Percentiles rank a stretch among this genome's conserved stretches.
Conservation (phyloP, 2,888 invertebrate species). For the Melangyna quadrimaculata region DNA sequence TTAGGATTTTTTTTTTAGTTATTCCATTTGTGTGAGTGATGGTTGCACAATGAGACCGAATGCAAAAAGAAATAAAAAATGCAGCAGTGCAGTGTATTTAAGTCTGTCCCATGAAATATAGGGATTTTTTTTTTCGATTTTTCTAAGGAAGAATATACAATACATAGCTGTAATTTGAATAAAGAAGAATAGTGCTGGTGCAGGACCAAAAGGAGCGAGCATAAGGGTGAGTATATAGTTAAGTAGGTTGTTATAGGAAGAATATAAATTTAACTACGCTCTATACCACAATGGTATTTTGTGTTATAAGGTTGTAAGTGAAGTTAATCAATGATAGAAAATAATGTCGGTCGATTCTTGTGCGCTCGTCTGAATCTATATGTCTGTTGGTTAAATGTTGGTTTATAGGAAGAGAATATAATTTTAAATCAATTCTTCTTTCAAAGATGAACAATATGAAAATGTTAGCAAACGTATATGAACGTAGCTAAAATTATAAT, state of each 20-base stretch:
- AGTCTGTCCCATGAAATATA: conserved; percentile 65
- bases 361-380: background rate
- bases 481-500: too few relatives aligned
- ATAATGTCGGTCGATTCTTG: conserved; percentile 36
- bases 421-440: background rate
- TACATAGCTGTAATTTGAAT: conserved; percentile 41
- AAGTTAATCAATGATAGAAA: conserved; percentile 40
- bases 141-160: conserved; percentile 21
- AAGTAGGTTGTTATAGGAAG: background rate
- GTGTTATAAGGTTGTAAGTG: conserved; percentile 3
- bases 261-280: conserved; percentile 13
- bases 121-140: conserved; percentile 56
- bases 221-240: background rate
- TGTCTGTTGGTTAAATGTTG: background rate
- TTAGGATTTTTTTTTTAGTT: background rate
- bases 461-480: too few relatives aligned
- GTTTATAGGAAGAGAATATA: background rate
- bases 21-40: conserved; percentile 43
- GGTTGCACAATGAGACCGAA: background rate
- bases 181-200: conserved; percentile 24
- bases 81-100: conserved; percentile 61
- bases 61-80: conserved; percentile 18
- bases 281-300: conserved; percentile 15
- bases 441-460: background rate
- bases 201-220: background rate